Base-by-base conservation (phyloP, 2,888 invertebrate species). In the Plagiodera versicolora region DNA sequence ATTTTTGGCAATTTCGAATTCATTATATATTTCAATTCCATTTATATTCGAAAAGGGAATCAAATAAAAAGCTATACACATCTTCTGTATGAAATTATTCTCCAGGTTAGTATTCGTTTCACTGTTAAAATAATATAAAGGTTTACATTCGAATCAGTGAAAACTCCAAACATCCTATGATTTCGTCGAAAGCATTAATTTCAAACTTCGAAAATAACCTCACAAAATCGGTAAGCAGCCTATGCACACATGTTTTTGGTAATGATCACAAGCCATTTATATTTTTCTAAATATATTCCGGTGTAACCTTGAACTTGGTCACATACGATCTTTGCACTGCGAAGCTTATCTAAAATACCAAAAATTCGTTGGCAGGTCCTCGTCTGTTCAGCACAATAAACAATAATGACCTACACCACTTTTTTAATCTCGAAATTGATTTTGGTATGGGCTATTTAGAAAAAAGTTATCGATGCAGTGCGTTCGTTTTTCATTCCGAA, bases 261-360 rank as follows among this genome's bases (percentile, higher is more conserved):
- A 52, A 47, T 16, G 48, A 53, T 48, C 18, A 20, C 17, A 16
- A 51, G 17, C 53, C 35, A 11, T 39, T 39, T 39, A 47, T 53
- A 24, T 53, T 64, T 61, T 64, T 63, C 64, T 61, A 66, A 68
- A 63, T 64, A 64, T 65, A 67, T 65, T 65, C 58, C 56, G 45
- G 60, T 54, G 50, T 60, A 63, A 63, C 68, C 68, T 68, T 68
- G 68, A 68, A 68, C 68, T 68, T 68, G 67, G 1, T 39, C 39
- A 39, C 39, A 14, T 14, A 39, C 39, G 39, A 6, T 39, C 39
- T 10, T 10, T 32, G 32, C 32, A 14, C 39, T 3, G 14, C 8
- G 14, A 4, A 39, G 32, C 14, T 39, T 14, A 39, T n/a, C 39
- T 11, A 6, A 24, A 5, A 24, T 3, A 24, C 39, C 14, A 14